Percentiles rank a stretch among this genome's conserved stretches.
Evolutionary conservation across 2,113 vertebrate genomes (phyloP).

Genomic region (Cynopterus brachyotis): DNA sequence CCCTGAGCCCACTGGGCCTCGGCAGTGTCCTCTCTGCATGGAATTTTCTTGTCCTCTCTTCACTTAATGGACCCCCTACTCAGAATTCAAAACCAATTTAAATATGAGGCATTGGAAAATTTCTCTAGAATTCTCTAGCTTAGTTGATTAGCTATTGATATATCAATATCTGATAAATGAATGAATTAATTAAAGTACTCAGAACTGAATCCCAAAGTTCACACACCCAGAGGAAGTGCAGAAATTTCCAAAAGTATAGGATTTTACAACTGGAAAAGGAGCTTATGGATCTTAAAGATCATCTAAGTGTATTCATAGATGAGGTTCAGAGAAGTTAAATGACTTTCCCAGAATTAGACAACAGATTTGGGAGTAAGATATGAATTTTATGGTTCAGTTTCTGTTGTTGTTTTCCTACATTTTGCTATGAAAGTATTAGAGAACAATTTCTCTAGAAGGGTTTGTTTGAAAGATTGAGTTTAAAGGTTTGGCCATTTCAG

Average conservation of each 20-base stretch:
- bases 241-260: background rate
- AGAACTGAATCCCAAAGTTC: conserved; percentile 37
- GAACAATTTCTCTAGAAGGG: background rate
- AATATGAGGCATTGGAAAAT: background rate
- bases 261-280: conserved; percentile 23
- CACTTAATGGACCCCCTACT: background rate
- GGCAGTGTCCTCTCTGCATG: background rate
- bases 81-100: background rate
- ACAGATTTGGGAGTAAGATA: background rate
- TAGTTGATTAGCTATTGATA: background rate
- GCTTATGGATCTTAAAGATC: background rate
- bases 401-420: background rate
- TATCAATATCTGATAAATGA: background rate
- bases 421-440: conserved; percentile 3
- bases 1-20: background rate
- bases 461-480: conserved; percentile 19
- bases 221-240: background rate
- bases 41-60: background rate
- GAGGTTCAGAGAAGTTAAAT: background rate
- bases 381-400: background rate
- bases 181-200: background rate
- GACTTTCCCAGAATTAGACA: background rate
- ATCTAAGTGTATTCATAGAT: background rate
- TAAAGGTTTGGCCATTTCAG: conserved; percentile 1
- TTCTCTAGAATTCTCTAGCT: background rate